These are phyloP conservation scores for Torymus aiolomorphi DNA, from an alignment of 2,888 invertebrate genomes.

Conservation along the genomic window DNA sequence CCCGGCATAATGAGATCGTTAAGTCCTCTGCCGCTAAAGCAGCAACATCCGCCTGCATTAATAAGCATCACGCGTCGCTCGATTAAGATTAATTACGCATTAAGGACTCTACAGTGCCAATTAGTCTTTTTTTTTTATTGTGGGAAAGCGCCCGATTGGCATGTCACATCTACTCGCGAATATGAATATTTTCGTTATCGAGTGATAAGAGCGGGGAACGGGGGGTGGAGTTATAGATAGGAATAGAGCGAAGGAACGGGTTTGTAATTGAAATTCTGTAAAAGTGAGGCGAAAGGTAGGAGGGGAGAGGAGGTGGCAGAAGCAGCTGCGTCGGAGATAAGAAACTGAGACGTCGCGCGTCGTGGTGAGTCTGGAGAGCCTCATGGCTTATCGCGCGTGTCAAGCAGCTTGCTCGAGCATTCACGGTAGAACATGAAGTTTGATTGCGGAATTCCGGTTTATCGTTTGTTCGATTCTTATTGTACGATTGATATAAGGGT, in stretches of 20 bases:
- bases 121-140: not conserved
- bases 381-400: not conserved
- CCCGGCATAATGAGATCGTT: slow-evolving; percentile 45
- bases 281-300: not conserved
- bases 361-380: too few relatives aligned
- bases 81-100: slow-evolving; percentile 49
- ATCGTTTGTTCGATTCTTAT: too few relatives aligned
- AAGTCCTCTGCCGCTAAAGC: not conserved
- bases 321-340: not conserved
- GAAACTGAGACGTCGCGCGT: not conserved
- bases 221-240: too few relatives aligned
- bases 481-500: too few relatives aligned
- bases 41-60: not conserved
- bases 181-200: not conserved
- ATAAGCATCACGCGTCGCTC: slow-evolving; percentile 10
- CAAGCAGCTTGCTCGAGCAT: not conserved
- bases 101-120: slow-evolving; percentile 20
- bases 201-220: not conserved
- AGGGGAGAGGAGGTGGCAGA: not conserved
- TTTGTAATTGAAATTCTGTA: slow-evolving; percentile 21
- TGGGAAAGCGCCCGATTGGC: not conserved
- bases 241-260: not conserved
- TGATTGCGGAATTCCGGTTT: too few relatives aligned
- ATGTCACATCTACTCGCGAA: not conserved
- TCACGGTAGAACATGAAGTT: too few relatives aligned